Percentiles rank a stretch among this genome's conserved stretches.
These are phyloP conservation scores for Anagrus nilaparvatae DNA, from an alignment of 1,140 invertebrate species.

Conservation along the genomic window DNA sequence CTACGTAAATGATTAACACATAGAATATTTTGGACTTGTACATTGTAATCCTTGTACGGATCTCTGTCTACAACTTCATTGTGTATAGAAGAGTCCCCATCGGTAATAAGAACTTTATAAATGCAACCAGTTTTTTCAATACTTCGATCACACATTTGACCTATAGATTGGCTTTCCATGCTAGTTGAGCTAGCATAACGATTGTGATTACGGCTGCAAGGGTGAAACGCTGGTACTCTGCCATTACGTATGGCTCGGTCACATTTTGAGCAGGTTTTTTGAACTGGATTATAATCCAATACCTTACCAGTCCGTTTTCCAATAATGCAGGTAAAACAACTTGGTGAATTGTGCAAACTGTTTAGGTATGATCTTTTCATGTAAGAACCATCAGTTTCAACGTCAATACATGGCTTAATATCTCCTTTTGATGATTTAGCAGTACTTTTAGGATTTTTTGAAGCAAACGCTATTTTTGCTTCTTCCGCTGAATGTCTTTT, in stretches of 20 bases:
- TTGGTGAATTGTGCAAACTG: neutral
- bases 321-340: slow-evolving; percentile 1
- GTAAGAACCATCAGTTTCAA: slow-evolving; percentile 4
- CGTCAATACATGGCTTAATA: neutral
- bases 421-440: too few relatives aligned
- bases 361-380: neutral
- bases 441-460: too few relatives aligned
- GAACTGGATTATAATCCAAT: neutral
- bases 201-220: neutral
- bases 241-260: neutral
- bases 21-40: slow-evolving; percentile 6
- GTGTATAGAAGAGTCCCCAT: slow-evolving; percentile 2
- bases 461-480: too few relatives aligned
- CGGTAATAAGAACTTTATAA: slow-evolving; percentile 4
- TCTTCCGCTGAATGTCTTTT: too few relatives aligned
- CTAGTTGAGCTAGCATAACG: neutral
- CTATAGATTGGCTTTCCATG: slow-evolving; percentile 1
- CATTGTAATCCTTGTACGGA: neutral
- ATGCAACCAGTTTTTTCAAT: slow-evolving; percentile 13
- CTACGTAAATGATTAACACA: slow-evolving; percentile 1
- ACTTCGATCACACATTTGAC: slow-evolving; percentile 1
- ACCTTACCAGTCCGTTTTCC: neutral
- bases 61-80: neutral
- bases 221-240: neutral
- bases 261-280: slow-evolving; percentile 1